Evolutionary conservation across 35 echinoderm and acorn worm species (phyloP).

Genomic region (Hemicentrotus pulcherrimus): DNA sequence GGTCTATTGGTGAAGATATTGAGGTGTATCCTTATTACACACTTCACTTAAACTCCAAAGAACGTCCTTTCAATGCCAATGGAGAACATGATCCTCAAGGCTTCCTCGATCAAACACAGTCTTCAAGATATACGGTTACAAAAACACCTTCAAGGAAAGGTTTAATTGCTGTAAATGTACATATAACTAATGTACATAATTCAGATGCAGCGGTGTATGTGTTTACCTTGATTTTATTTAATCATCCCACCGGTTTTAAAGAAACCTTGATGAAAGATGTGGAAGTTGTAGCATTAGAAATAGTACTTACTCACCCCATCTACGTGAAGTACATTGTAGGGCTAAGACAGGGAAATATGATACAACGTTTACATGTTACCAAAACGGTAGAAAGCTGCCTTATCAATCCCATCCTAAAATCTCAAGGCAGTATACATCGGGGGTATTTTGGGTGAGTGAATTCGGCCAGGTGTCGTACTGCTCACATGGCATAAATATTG

Average conservation of each 20-base stretch:
- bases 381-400: neutral
- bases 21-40: neutral
- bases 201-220: neutral
- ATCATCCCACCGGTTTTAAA: neutral
- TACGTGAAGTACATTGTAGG: neutral
- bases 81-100: neutral
- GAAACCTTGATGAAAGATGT: neutral
- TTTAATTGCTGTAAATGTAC: neutral
- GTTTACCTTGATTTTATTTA: neutral
- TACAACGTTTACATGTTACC: neutral
- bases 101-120: neutral
- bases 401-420: neutral
- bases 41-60: neutral
- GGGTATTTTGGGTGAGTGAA: neutral
- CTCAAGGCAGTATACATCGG: neutral
- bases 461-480: neutral
- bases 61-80: neutral
- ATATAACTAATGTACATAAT: neutral
- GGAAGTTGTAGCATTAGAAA: neutral
- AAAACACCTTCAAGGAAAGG: neutral
- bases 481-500: neutral
- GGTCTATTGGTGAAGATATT: neutral
- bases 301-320: neutral
- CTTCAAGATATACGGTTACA: neutral
- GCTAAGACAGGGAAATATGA: neutral